A percentile compares a stretch with the other conserved stretches of the same genome.
These are phyloP conservation scores for Pseudonaja textilis DNA, from an alignment of 2,113 vertebrate genomes.

Conservation along the genomic window DNA sequence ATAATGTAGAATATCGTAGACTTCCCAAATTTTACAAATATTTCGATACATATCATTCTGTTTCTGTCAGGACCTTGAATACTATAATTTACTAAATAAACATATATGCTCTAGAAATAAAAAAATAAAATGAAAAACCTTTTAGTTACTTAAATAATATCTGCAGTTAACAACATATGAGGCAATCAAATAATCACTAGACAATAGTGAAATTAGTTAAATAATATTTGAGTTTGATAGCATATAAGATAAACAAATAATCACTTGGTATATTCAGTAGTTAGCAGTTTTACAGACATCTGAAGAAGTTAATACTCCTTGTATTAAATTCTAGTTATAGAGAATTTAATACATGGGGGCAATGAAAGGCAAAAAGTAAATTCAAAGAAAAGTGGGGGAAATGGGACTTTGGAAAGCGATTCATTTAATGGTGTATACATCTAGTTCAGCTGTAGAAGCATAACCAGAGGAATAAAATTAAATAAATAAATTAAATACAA, in stretches of 20 bases:
- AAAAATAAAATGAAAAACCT: too few relatives aligned
- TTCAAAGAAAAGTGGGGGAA: background rate
- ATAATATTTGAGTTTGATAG: background rate
- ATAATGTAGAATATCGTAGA: too few relatives aligned
- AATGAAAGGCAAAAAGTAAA: background rate
- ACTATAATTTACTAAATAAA: too few relatives aligned
- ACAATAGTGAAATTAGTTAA: background rate
- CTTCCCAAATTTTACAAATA: too few relatives aligned
- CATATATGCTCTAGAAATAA: too few relatives aligned
- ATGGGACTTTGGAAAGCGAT: background rate
- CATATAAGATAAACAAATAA: background rate
- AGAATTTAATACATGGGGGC: background rate
- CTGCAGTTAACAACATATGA: too few relatives aligned
- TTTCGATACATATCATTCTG: too few relatives aligned
- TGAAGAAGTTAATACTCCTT: background rate
- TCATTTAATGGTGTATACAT: background rate
- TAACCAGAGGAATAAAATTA: too few relatives aligned
- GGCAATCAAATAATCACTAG: too few relatives aligned
- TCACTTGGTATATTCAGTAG: background rate
- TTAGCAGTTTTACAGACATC: background rate
- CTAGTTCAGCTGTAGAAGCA: background rate
- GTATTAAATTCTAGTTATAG: background rate
- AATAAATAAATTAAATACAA: too few relatives aligned
- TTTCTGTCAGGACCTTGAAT: background rate
- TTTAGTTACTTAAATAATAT: too few relatives aligned